Conservation (phyloP, 2,888 invertebrate species). For the Eilema caniola region DNA sequence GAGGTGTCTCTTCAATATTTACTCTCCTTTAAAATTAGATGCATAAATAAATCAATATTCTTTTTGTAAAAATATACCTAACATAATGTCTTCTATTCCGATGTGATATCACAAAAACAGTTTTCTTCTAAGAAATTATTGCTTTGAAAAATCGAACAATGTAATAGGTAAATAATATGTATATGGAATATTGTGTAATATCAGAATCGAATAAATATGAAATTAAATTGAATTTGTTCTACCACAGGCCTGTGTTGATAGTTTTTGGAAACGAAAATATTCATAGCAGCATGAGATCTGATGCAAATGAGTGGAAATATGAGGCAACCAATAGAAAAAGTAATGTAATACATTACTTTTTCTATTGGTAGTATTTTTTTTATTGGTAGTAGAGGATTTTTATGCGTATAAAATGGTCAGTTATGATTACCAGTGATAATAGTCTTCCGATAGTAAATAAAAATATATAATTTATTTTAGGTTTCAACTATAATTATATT, state of each 20-base stretch:
- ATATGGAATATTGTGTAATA: neutral
- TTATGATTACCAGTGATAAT: too few species aligned
- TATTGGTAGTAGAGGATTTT: too few species aligned
- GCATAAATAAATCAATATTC: neutral
- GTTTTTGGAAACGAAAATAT: neutral
- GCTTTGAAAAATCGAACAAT: neutral
- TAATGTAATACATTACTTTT: too few species aligned
- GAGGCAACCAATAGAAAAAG: too few species aligned
- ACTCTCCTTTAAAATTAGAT: neutral
- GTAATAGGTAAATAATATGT: neutral
- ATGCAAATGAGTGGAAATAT: neutral
- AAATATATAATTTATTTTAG: too few species aligned
- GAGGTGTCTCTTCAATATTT: too few species aligned
- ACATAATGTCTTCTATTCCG: neutral
- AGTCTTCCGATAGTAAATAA: too few species aligned
- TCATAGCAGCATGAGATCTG: neutral
- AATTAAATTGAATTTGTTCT: neutral
- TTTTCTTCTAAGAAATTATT: neutral
- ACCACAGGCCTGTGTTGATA: neutral
- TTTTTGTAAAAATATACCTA: neutral
- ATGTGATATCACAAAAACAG: too few species aligned
- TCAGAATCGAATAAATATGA: neutral
- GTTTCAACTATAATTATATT: too few species aligned
- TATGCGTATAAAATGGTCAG: too few species aligned
- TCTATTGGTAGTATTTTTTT: too few species aligned